Conservation (phyloP, 2,797 vertebrate species). For the Pseudotriccus pelzelni region DNA sequence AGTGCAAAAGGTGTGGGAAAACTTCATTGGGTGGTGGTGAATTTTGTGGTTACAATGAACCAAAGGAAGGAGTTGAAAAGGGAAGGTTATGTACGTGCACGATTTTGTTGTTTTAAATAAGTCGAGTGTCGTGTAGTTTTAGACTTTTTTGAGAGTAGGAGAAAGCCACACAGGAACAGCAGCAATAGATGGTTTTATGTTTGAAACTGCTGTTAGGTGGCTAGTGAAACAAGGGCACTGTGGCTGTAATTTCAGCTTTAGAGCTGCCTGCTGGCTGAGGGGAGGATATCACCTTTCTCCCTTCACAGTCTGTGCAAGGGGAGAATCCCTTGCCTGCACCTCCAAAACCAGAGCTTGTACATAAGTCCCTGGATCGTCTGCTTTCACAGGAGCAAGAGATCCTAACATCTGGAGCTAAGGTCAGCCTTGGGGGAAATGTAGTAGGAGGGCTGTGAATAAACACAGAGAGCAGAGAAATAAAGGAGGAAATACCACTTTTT, state of each 20-base stretch:
- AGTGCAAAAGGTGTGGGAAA: background rate
- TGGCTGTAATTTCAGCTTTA: slow-evolving; percentile 37
- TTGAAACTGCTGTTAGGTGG: background rate
- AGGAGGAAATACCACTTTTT: background rate
- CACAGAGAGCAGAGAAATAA: background rate
- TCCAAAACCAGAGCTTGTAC: background rate
- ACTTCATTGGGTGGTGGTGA: background rate
- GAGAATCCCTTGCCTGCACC: background rate
- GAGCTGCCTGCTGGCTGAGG: background rate
- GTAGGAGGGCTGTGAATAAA: background rate
- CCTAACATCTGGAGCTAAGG: background rate
- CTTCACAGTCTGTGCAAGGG: background rate
- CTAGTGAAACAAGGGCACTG: background rate
- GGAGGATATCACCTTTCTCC: background rate
- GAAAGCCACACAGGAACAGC: background rate
- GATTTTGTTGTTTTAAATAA: background rate
- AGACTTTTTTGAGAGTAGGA: background rate
- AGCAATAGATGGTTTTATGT: background rate
- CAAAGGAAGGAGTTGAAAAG: background rate
- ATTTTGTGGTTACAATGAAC: background rate
- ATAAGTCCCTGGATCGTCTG: background rate
- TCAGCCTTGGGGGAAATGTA: background rate
- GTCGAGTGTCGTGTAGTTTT: fast-evolving
- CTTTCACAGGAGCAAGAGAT: background rate
- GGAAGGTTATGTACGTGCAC: fast-evolving